phyloP scores from a whole-genome alignment of 92 coral and sea anemone genomes.

The Hydrozoanthus gracilis region DNA sequence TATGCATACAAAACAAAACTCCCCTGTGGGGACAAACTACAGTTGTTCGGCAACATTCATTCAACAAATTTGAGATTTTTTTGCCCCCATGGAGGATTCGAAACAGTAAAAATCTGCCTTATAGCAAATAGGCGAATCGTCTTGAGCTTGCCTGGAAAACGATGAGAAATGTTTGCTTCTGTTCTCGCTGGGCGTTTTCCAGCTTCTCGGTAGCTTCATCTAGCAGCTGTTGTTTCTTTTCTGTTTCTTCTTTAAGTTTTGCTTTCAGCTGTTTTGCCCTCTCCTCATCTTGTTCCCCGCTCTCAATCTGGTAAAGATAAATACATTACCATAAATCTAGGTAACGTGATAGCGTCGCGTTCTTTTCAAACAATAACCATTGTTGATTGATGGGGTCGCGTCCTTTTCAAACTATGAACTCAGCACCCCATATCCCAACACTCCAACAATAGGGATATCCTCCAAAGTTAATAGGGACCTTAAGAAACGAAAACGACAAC shows the following conservation, averaged over 20 bases:
- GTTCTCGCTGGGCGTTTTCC: conserved; percentile 84
- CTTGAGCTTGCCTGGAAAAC: conserved; percentile 80
- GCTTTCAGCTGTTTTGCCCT: conserved; percentile 14
- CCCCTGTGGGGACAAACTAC: too few relatives aligned
- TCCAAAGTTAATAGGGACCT: too few relatives aligned
- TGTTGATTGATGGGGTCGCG: too few relatives aligned
- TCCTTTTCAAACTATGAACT: too few relatives aligned
- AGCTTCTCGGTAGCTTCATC: conserved; percentile 85
- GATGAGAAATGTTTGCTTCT: conserved; percentile 90
- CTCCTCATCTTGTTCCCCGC: conserved; percentile 61
- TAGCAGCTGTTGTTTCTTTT: conserved; percentile 67
- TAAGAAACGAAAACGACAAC: too few relatives aligned
- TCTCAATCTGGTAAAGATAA: conserved; percentile 49
- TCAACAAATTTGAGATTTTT: background rate
- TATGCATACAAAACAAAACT: too few relatives aligned
- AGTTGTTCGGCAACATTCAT: too few relatives aligned
- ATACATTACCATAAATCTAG: background rate
- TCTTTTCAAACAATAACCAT: too few relatives aligned
- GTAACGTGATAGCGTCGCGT: background rate
- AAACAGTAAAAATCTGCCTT: too few relatives aligned
- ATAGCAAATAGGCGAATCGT: too few relatives aligned
- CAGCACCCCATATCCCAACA: too few relatives aligned
- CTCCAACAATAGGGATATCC: too few relatives aligned
- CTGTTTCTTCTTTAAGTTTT: conserved; percentile 67
- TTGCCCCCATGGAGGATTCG: background rate